Evolutionary conservation across 2,113 vertebrate genomes (phyloP).

Genomic region (Plestiodon gilberti): DNA sequence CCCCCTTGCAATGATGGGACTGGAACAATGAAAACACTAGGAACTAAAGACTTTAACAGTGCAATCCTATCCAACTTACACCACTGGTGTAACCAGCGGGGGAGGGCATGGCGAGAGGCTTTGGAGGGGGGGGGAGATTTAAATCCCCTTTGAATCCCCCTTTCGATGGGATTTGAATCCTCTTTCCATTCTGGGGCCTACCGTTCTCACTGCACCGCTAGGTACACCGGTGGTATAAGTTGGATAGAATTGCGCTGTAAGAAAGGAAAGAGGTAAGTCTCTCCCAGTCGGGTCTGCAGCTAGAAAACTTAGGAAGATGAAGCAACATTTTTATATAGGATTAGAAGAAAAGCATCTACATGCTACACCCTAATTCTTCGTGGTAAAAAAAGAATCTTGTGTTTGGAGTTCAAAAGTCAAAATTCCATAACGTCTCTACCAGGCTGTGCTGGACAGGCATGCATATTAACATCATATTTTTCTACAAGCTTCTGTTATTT

Average conservation of each 20-base stretch:
- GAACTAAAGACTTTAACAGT: too few species aligned
- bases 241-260: too few species aligned
- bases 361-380: background rate
- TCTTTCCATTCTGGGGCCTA: too few species aligned
- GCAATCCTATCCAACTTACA: too few species aligned
- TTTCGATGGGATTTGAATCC: too few species aligned
- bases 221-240: too few species aligned
- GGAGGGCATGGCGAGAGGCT: too few species aligned
- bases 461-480: background rate
- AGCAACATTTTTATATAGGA: background rate
- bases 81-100: too few species aligned
- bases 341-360: background rate
- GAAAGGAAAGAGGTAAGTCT: background rate
- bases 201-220: too few species aligned
- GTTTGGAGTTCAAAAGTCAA: background rate
- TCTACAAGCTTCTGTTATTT: background rate
- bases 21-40: background rate
- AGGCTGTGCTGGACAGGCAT: background rate
- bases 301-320: background rate
- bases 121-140: too few species aligned
- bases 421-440: background rate
- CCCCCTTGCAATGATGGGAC: background rate
- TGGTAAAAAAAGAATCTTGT: background rate
- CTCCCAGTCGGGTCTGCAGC: background rate
- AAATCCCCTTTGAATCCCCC: too few species aligned